phyloP scores from a whole-genome alignment of 2,888 invertebrate genomes.

The Eupithecia abbreviata region DNA sequence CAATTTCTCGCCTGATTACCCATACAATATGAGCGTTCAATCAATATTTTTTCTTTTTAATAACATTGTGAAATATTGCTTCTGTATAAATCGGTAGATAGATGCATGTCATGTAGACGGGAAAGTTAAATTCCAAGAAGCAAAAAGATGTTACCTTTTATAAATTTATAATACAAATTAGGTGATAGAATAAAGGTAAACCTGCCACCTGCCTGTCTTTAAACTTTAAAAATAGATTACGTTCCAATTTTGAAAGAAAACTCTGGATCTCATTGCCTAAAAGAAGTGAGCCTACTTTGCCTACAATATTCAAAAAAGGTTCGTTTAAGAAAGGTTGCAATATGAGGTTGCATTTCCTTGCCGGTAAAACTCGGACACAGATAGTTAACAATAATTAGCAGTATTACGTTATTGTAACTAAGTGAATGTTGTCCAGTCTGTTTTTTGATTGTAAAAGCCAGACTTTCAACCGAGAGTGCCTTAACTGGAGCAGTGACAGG shows the following conservation, averaged over 20 bases:
- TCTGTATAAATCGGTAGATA: background rate
- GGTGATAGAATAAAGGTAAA: background rate
- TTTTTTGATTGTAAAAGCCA: conserved; percentile 41
- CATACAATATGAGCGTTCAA: conserved; percentile 1
- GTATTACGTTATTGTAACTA: conserved; percentile 34
- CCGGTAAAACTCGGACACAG: background rate
- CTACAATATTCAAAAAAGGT: too few species aligned
- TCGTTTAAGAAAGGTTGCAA: background rate
- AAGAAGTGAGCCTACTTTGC: too few species aligned
- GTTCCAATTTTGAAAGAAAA: too few species aligned
- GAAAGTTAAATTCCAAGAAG: background rate
- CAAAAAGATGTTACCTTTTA: background rate
- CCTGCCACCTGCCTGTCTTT: too few species aligned
- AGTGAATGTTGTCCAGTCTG: conserved; percentile 45
- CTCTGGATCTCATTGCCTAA: too few species aligned
- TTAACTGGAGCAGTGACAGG: conserved; percentile 50
- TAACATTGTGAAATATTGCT: background rate
- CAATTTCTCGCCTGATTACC: conserved; percentile 12
- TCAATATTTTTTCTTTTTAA: background rate
- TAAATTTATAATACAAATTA: background rate
- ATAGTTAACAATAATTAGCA: conserved; percentile 26
- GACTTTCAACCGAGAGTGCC: conserved; percentile 49
- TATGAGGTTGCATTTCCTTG: background rate
- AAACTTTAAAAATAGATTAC: too few species aligned
- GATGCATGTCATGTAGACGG: background rate